Conservation (phyloP, 2,113 vertebrate species). For the Antechinus stuartii region DNA sequence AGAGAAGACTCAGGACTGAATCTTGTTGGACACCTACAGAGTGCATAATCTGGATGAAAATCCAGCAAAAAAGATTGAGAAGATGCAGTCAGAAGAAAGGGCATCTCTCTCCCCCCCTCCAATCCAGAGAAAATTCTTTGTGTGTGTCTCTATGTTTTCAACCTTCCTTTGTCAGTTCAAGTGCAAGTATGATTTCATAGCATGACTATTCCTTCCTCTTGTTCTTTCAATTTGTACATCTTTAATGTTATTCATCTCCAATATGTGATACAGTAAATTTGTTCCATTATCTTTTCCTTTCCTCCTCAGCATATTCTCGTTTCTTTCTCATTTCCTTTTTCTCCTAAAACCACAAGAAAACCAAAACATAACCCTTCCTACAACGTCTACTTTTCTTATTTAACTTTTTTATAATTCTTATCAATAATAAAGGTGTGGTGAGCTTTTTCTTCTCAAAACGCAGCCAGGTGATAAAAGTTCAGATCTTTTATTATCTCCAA, state of each 20-base stretch:
- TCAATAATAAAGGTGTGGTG: background rate
- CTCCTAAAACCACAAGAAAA: background rate
- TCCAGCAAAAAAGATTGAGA: background rate
- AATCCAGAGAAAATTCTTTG: background rate
- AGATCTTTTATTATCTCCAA: too few species aligned
- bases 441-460: too few species aligned
- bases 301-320: background rate
- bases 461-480: too few species aligned
- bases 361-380: background rate
- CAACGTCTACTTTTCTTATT: background rate
- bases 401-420: background rate
- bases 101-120: background rate
- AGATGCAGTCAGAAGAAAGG: background rate
- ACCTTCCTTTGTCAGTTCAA: background rate
- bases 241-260: background rate
- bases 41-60: background rate
- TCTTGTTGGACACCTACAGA: background rate
- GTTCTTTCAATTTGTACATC: background rate
- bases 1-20: background rate
- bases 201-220: background rate
- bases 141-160: background rate
- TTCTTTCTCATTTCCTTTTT: background rate
- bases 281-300: background rate
- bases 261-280: background rate
- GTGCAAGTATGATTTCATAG: background rate